A percentile compares a stretch with the other conserved stretches of the same genome.
Evolutionary conservation across 2,797 vertebrate genomes (phyloP).

Genomic region (Prunella strophiata): DNA sequence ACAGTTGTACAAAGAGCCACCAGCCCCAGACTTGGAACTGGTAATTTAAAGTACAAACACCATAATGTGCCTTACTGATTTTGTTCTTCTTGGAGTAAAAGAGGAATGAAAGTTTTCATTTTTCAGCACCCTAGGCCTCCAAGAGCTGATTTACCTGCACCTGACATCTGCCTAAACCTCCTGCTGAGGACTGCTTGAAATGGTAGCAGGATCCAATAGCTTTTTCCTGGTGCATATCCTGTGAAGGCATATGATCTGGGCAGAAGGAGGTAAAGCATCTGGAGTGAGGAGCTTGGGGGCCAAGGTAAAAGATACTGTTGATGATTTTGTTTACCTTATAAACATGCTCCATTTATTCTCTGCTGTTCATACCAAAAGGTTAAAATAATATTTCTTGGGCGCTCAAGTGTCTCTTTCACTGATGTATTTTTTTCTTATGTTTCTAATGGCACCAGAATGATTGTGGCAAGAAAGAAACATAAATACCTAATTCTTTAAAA

Average conservation of each 20-base stretch:
- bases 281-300: background rate
- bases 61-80: background rate
- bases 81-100: background rate
- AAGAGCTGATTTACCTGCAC: background rate
- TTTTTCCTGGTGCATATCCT: background rate
- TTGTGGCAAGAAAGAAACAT: background rate
- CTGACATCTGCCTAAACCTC: background rate
- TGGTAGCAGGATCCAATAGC: background rate
- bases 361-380: background rate
- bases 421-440: background rate
- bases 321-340: slow-evolving; percentile 16
- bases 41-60: background rate
- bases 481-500: background rate
- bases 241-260: background rate
- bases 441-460: slow-evolving; percentile 3
- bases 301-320: slow-evolving; percentile 9
- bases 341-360: background rate
- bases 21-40: background rate
- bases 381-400: background rate
- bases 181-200: background rate
- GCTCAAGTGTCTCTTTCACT: background rate
- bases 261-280: background rate
- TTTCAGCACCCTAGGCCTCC: background rate
- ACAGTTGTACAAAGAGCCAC: background rate
- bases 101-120: background rate